These are phyloP conservation scores for Andrena praecox DNA, from an alignment of 2,888 invertebrate species.

Conservation along the genomic window DNA sequence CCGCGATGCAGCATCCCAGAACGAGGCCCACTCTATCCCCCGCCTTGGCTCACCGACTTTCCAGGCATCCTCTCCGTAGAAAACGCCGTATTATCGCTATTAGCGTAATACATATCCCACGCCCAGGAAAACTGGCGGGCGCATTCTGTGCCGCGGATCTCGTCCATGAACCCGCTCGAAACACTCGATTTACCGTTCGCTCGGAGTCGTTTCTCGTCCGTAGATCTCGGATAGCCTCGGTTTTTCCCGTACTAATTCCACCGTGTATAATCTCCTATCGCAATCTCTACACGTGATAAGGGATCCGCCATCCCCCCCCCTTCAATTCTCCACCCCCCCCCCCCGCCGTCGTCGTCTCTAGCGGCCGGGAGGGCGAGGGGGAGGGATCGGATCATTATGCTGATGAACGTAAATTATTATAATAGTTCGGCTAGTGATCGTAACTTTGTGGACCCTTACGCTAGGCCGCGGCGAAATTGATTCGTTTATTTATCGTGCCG, in stretches of 20 bases:
- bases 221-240: slow-evolving; percentile 62
- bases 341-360: neutral
- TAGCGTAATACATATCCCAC: slow-evolving; percentile 76
- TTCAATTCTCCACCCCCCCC: neutral
- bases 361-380: too few species aligned
- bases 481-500: slow-evolving; percentile 47
- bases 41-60: slow-evolving; percentile 56
- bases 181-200: slow-evolving; percentile 70
- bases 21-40: too few species aligned
- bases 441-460: slow-evolving; percentile 46
- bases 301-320: neutral
- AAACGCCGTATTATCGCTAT: slow-evolving; percentile 79
- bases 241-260: slow-evolving; percentile 74
- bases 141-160: slow-evolving; percentile 64
- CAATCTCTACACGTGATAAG: slow-evolving; percentile 70
- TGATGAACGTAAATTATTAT: slow-evolving; percentile 64
- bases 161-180: slow-evolving; percentile 55
- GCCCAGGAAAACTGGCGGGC: slow-evolving; percentile 37
- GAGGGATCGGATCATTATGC: slow-evolving; percentile 48
- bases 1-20: too few species aligned
- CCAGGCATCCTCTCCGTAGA: slow-evolving; percentile 68
- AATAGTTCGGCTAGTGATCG: slow-evolving; percentile 47
- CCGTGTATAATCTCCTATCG: slow-evolving; percentile 76
- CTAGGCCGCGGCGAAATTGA: slow-evolving; percentile 23
- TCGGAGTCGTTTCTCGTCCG: slow-evolving; percentile 50